Percentiles rank a stretch among this genome's conserved stretches.
Conservation (phyloP, 2,797 vertebrate species). For the Selene dorsalis region DNA sequence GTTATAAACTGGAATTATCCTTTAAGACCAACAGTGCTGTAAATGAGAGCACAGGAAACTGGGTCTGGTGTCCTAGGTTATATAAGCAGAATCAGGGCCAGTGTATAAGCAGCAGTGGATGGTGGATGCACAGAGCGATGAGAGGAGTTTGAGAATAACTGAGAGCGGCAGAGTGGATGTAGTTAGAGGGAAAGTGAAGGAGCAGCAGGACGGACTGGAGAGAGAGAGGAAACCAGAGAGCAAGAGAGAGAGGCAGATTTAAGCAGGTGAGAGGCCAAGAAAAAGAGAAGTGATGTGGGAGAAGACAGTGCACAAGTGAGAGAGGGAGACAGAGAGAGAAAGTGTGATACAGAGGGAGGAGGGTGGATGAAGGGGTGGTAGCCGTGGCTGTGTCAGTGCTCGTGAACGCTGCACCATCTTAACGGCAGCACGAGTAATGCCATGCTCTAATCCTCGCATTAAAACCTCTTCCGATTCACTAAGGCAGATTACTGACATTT, state of each 20-base stretch:
- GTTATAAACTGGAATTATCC: slow-evolving; percentile 7
- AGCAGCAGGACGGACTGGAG: slow-evolving; percentile 20
- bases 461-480: slow-evolving; percentile 80
- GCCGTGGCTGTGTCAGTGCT: slow-evolving; percentile 58
- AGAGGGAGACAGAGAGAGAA: slow-evolving; percentile 53
- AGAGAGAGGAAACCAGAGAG: slow-evolving; percentile 40
- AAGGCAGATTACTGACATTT: slow-evolving; percentile 80
- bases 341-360: slow-evolving; percentile 58
- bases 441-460: slow-evolving; percentile 77
- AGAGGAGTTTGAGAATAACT: slow-evolving; percentile 59
- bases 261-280: slow-evolving; percentile 69
- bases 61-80: slow-evolving; percentile 61
- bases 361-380: slow-evolving; percentile 62
- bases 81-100: slow-evolving; percentile 61
- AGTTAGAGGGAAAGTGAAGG: slow-evolving; percentile 38
- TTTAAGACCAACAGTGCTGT: slow-evolving; percentile 25
- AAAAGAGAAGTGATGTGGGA: slow-evolving; percentile 59
- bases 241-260: slow-evolving; percentile 44
- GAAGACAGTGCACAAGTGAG: slow-evolving; percentile 53
- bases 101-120: slow-evolving; percentile 49
- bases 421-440: slow-evolving; percentile 71
- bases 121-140: slow-evolving; percentile 44
- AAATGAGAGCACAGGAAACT: slow-evolving; percentile 32
- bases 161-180: slow-evolving; percentile 52
- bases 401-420: slow-evolving; percentile 62